Percentiles rank a stretch among this genome's conserved stretches.
phyloP scores from a whole-genome alignment of 1,140 invertebrate species.

The Brachionus rotundiformis region DNA sequence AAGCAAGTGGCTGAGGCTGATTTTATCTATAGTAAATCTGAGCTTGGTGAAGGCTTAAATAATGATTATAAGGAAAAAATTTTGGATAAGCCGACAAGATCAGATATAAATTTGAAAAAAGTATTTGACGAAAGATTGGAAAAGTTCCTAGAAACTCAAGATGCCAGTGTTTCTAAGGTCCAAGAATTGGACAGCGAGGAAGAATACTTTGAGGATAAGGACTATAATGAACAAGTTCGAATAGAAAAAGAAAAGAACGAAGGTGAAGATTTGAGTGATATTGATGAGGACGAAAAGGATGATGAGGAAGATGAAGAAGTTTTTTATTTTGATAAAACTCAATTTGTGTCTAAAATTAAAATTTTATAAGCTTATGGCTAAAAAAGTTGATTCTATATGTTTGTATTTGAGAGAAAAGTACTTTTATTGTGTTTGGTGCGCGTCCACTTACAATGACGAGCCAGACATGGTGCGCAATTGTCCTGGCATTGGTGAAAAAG shows the following conservation, averaged over 20 bases:
- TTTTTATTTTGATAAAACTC: neutral
- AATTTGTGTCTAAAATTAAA: too few relatives aligned
- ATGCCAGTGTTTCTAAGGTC: neutral
- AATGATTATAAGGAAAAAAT: slow-evolving; percentile 22
- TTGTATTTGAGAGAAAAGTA: slow-evolving; percentile 49
- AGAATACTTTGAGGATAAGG: slow-evolving; percentile 8
- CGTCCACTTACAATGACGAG: neutral
- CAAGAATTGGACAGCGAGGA: neutral
- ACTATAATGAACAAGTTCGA: neutral
- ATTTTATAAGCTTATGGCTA: slow-evolving; percentile 10
- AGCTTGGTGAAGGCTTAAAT: neutral
- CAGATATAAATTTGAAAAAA: neutral
- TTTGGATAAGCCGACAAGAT: neutral
- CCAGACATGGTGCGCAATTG: slow-evolving; percentile 21
- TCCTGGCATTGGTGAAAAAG: slow-evolving; percentile 48
- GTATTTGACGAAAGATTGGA: slow-evolving; percentile 24
- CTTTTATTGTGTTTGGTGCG: slow-evolving; percentile 52
- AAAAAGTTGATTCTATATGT: slow-evolving; percentile 47
- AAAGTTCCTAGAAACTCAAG: neutral
- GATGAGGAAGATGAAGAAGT: slow-evolving; percentile 42
- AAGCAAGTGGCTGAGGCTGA: neutral
- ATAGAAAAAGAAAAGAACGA: slow-evolving; percentile 26
- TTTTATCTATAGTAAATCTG: neutral
- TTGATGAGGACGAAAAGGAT: slow-evolving; percentile 28
- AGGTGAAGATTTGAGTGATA: slow-evolving; percentile 14